Evolutionary conservation across 2,113 vertebrate species (phyloP).

Genomic region (Crypturellus undulatus): DNA sequence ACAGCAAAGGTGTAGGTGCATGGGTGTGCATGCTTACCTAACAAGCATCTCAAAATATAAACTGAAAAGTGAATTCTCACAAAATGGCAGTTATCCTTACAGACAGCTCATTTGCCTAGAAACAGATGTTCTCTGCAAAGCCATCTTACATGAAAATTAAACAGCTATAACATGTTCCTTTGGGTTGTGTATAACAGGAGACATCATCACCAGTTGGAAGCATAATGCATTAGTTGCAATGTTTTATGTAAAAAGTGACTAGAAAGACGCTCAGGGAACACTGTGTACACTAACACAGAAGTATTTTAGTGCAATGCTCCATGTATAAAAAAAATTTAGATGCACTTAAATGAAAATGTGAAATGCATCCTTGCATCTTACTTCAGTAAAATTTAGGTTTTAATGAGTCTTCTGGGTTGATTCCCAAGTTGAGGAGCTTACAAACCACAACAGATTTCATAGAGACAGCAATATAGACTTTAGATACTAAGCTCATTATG

Average conservation of each 20-base stretch:
- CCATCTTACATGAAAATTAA: conserved; percentile 5
- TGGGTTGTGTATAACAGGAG: neutral
- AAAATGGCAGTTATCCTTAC: neutral
- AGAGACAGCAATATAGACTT: neutral
- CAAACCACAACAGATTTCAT: neutral
- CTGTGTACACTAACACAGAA: neutral
- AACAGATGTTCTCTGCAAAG: neutral
- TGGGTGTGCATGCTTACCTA: neutral
- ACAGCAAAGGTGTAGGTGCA: neutral
- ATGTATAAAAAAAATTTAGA: neutral
- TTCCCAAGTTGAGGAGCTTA: neutral
- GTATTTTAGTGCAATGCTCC: neutral
- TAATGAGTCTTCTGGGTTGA: neutral
- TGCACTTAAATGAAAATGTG: neutral
- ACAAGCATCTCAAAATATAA: neutral
- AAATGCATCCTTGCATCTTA: neutral
- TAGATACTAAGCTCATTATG: neutral
- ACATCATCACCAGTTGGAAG: neutral
- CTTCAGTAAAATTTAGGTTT: neutral
- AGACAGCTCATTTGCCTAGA: neutral
- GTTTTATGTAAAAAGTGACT: conserved; percentile 11
- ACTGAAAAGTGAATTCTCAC: neutral
- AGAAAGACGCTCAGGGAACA: neutral
- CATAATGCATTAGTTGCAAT: conserved; percentile 5
- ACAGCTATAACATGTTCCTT: neutral